Percentiles rank a stretch among this genome's conserved stretches.
These are phyloP conservation scores for Alexandromys oeconomus DNA, from an alignment of 2,797 vertebrate genomes.

Conservation along the genomic window DNA sequence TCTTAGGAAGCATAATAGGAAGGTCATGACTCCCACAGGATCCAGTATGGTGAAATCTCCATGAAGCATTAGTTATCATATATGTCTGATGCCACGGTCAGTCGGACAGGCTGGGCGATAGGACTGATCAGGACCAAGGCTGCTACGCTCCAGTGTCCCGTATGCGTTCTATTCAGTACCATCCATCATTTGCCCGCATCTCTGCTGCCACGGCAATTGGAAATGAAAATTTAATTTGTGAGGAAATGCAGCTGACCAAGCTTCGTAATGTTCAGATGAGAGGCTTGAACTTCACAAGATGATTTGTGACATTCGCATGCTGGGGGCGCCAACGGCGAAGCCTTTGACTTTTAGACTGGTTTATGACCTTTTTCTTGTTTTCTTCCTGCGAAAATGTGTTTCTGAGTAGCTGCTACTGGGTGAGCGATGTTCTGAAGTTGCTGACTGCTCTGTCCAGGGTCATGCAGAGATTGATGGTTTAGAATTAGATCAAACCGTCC, in stretches of 20 bases:
- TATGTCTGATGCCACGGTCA: background rate
- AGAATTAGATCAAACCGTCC: slow-evolving; percentile 63
- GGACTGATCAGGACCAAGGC: background rate
- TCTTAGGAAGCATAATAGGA: slow-evolving; percentile 31
- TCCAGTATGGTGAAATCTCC: background rate
- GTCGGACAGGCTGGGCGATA: background rate
- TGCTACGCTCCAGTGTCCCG: background rate
- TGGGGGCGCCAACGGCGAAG: background rate
- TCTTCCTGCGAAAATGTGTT: background rate
- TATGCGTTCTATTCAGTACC: background rate
- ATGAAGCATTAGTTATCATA: background rate
- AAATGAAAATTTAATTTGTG: slow-evolving; percentile 37
- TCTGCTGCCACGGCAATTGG: slow-evolving; percentile 3
- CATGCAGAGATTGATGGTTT: slow-evolving; percentile 32
- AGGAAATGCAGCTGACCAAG: background rate
- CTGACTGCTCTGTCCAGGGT: slow-evolving; percentile 62
- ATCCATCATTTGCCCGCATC: background rate
- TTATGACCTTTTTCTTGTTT: background rate
- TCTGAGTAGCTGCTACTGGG: slow-evolving; percentile 30
- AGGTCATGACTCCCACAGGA: background rate
- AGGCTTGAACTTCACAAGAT: background rate
- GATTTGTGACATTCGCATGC: background rate
- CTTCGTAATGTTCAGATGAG: background rate
- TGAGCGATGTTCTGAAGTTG: slow-evolving; percentile 52
- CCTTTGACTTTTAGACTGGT: slow-evolving; percentile 43